A percentile compares a stretch with the other conserved stretches of the same genome.
Evolutionary conservation across 1,140 invertebrate species (phyloP).

Genomic region (Cotesia vestalis): DNA sequence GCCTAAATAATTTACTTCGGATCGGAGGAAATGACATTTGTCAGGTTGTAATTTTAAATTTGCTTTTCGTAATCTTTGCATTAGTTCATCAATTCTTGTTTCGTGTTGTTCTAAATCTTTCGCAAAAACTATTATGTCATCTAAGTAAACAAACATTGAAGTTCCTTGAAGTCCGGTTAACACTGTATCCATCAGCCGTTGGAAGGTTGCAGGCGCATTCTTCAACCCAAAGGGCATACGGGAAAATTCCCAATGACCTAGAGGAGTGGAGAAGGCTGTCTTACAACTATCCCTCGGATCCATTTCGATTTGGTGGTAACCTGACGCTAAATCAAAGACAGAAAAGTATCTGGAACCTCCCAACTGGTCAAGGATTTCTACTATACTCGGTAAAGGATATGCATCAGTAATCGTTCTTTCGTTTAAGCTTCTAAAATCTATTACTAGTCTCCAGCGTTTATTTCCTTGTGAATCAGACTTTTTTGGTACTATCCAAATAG

Average conservation of each 20-base stretch:
- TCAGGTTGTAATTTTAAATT: constrained; percentile 6
- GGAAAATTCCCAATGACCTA: background rate
- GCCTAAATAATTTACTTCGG: constrained; percentile 12
- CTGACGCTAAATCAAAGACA: background rate
- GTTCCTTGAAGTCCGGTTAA: background rate
- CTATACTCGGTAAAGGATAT: too few relatives aligned
- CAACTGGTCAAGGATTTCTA: too few relatives aligned
- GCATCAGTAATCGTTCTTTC: too few relatives aligned
- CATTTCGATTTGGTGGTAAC: background rate
- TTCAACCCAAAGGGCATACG: constrained; percentile 15
- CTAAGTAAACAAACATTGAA: constrained; percentile 12
- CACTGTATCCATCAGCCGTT: constrained; percentile 8
- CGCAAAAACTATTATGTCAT: constrained; percentile 17
- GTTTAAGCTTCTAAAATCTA: too few relatives aligned
- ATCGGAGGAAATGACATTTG: constrained; percentile 16
- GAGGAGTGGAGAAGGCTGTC: background rate
- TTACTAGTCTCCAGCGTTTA: too few relatives aligned
- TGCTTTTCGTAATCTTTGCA: background rate
- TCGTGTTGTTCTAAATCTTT: background rate
- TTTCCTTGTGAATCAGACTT: too few relatives aligned
- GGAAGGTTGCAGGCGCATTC: constrained; percentile 13
- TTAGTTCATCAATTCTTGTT: background rate
- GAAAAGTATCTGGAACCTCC: too few relatives aligned
- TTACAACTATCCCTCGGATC: background rate
- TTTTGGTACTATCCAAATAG: too few relatives aligned